Evolutionary conservation across 2,797 vertebrate genomes (phyloP), one percentile per base, ranked within the genome.

Genomic region (Spinus olivaceus): DNA sequence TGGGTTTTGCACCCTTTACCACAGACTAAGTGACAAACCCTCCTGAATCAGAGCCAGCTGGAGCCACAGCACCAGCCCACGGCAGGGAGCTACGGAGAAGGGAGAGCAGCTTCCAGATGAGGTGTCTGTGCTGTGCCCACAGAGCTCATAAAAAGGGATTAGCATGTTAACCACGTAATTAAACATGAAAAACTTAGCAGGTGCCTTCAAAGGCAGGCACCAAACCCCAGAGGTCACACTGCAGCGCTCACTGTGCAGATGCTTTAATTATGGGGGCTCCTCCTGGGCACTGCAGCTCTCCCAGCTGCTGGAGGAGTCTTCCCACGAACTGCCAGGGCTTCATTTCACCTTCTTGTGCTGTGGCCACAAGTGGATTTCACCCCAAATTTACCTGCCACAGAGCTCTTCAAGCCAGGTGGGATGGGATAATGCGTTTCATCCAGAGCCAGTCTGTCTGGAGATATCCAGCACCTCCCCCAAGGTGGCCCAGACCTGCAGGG

Each of bases 161-260:
- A 93, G 80, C 54, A 81, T 67, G 81, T 80, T 94, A 95, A 94
- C 91, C 86, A 90, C 85, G 44, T 73, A 88, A 91, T 69, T 95
- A 94, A 91, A 87, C 81, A 74, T 6, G 61, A 90, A 74, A 83
- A 81, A 73, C 63, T 87, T 66, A 9, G 92, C 73, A 53, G 73
- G 89, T 51, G 1, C 47, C 81, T 93, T 69, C 54, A 71, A 91
- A 95, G 77, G 86, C 74, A 60, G 81, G 73, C 37, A 8, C 11
- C 35, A 35, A 84, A 78, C 44, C 90, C 83, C 82, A 72, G 90
- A 92, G 95, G 96, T 96, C 86, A 86, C 86, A 32, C 39, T 21
- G 20, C 89, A 90, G 93, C 28, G 27, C 73, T 69, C 16, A 30
- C 66, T 33, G 64, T 21, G 88, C 27, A 2, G 57, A 90, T 81